Evolutionary conservation across 2,888 invertebrate species (phyloP), one percentile per base, ranked within the genome.

Genomic region (Agriopis marginaria): DNA sequence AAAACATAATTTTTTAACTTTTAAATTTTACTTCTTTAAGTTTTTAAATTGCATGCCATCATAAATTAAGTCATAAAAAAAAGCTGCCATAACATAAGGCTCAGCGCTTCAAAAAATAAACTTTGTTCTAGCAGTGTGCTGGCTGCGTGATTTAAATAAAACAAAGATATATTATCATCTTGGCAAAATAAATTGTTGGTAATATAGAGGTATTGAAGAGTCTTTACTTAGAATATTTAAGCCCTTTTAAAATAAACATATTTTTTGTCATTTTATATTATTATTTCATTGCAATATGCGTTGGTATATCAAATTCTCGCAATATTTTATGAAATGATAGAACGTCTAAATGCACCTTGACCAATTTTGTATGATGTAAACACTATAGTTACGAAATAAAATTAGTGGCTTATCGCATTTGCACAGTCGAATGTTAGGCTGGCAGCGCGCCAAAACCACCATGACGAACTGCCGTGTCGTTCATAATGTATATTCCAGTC

Each of bases 351-450:
- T 72, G 76, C 76, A 84, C 90, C 91, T 91, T 89, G 90, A 88
- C 86, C 87, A 88, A 72, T 87, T 88, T 86, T 84, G 85, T 82
- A 78, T 77, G 82, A 85, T 88, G 88, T 91, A 91, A 90, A 92
- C 91, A 91, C 73, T 82, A 23, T 23, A 83, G 88, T 91, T 89
- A 89, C 88, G 85, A 89, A 91, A 92, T 89, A 86, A 91, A 88
- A 88, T 88, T 82, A 85, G 82, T 88, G 82, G 77, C 85, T 62
- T 62, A 62, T 62, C 44, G 51, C 44, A 62, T 87, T 87, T 82
- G 83, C 80, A 83, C 78, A 82, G 77, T 77, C 76, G 76, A 79
- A 75, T 81, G 83, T 82, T 74, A 76, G 69, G 69, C 81, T 92
- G 92, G 93, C 89, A 71, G 32, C 50, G 45, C 47, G 88, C 91